Conservation (phyloP, 1,140 invertebrate species). For the Macrosteles quadrilineatus region DNA sequence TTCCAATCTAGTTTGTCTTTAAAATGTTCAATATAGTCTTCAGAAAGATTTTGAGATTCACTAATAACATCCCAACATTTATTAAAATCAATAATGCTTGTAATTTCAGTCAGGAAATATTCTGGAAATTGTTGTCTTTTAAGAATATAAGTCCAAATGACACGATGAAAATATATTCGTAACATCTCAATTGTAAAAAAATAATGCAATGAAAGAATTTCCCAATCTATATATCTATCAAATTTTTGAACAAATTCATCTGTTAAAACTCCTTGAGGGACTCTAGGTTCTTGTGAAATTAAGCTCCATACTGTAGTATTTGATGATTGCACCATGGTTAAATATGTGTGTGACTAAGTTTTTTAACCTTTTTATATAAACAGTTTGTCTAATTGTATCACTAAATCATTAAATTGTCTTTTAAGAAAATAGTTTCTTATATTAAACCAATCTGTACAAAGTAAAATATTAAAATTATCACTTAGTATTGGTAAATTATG, state of each 20-base stretch:
- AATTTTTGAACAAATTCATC: background rate
- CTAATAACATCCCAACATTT: background rate
- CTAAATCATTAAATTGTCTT: too few species aligned
- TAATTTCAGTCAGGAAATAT: background rate
- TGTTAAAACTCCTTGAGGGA: background rate
- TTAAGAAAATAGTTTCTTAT: too few species aligned
- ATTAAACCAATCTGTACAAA: too few species aligned
- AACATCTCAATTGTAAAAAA: background rate
- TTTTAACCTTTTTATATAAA: too few species aligned
- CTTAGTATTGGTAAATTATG: too few species aligned
- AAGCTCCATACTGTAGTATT: background rate
- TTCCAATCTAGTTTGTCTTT: background rate
- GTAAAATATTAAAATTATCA: too few species aligned
- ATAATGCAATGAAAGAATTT: background rate
- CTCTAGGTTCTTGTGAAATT: background rate
- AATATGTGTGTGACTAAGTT: too few species aligned
- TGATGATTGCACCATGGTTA: background rate
- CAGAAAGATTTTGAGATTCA: background rate
- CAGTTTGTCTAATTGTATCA: too few species aligned
- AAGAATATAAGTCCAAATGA: background rate
- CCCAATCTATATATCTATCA: background rate
- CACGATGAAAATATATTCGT: background rate
- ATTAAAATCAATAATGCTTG: background rate
- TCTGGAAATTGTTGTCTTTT: background rate
- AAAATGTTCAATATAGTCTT: background rate